phyloP scores from a whole-genome alignment of 2,888 invertebrate genomes.

The Galerucella calmariensis region DNA sequence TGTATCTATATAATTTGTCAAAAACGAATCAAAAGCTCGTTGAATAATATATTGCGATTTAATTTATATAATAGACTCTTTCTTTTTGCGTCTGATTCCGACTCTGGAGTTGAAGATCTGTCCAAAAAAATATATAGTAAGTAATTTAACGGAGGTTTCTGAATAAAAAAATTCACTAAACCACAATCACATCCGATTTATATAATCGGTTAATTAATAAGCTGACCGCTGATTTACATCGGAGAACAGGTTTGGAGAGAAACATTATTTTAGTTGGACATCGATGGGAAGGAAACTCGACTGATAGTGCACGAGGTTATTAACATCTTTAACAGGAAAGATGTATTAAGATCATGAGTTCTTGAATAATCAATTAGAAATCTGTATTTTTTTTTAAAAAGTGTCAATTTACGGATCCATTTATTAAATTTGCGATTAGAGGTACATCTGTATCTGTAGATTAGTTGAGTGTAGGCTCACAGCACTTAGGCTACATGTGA shows the following conservation, averaged over 20 bases:
- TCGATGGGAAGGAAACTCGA: conserved; percentile 17
- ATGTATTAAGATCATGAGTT: conserved; percentile 6
- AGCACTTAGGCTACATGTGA: too few species aligned
- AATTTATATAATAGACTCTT: background rate
- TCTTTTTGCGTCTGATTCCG: background rate
- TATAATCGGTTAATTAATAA: conserved; percentile 44
- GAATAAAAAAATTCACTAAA: conserved; percentile 34
- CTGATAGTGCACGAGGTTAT: conserved; percentile 26
- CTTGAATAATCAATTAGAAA: background rate
- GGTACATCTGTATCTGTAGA: too few species aligned
- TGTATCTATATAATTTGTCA: too few species aligned
- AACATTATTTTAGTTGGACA: conserved; percentile 18
- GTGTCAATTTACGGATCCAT: background rate
- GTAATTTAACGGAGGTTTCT: conserved; percentile 28
- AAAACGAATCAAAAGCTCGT: too few species aligned
- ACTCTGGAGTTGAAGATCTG: background rate
- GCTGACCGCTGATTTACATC: conserved; percentile 39
- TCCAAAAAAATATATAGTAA: conserved; percentile 12
- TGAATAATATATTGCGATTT: too few species aligned
- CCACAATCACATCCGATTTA: conserved; percentile 47
- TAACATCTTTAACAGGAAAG: conserved; percentile 26
- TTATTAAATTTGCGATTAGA: background rate
- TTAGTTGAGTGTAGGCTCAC: too few species aligned
- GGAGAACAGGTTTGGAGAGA: conserved; percentile 15
- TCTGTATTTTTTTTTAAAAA: background rate